Evolutionary conservation across 2,113 vertebrate genomes (phyloP), one percentile per base, ranked within the genome.

Genomic region (Ochotona curzoniae): DNA sequence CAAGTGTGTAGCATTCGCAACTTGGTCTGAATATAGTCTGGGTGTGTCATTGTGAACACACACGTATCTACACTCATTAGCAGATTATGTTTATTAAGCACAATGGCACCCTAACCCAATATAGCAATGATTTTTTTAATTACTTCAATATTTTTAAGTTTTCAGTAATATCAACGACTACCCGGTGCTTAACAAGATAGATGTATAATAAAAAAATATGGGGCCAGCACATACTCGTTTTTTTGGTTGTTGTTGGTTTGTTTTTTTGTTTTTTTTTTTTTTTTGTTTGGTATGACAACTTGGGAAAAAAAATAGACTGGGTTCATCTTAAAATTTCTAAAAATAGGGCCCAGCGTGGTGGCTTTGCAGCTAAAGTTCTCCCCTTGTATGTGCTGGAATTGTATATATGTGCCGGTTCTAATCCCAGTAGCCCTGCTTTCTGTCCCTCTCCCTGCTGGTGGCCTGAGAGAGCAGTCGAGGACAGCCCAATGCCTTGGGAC

Each of bases 21-120:
- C 79, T 94, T 84, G 87, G 91, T 81, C 32, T 93, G 67, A 92
- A 90, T 38, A 81, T 1, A 17, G 28, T 6, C 30, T 5, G 15
- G 23, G 57, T n/a, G 12, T 54, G 51, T 60, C 28, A 32, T 4
- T 1, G 23, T 69, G 73, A 61, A 18, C 1, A 4, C 5, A 28
- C 7, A 21, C 7, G 30, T 15, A 5, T 91, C 5, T 78, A 35
- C 75, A 9, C 7, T 18, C 44, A 76, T 35, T 71, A 1, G 78
- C 23, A 44, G 38, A 75, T 20, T 23, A 70, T 63, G 2, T 10
- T 74, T 74, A 23, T 44, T 78, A 75, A 95, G 63, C 66, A 4
- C 1, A 20, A 26, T 12, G 28, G 25, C 38, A 44, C 38, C 38
- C 69, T 67, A 74, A 44, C 10, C 75, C 60, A 60, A 38, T 64